These are phyloP conservation scores for Caenorhabditis zanzibari DNA, from an alignment of 2,888 invertebrate genomes.

Conservation along the genomic window DNA sequence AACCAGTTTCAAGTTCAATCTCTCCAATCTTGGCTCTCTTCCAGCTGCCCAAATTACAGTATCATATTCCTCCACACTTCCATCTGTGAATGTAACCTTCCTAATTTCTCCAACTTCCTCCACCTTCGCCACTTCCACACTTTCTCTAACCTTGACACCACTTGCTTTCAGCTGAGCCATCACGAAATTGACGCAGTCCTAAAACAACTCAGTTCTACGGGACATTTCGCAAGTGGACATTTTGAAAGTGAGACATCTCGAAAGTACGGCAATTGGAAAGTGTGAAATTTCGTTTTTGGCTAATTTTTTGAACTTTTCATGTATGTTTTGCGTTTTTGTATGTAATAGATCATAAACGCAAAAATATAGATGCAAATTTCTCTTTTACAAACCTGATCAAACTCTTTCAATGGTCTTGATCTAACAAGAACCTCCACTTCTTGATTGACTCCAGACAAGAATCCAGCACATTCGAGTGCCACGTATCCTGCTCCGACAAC, in stretches of 20 bases:
- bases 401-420: conserved; percentile 86
- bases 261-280: no score
- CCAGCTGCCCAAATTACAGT: conserved; percentile 74
- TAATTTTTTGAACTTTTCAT: no score
- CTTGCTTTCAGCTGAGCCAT: conserved; percentile 85
- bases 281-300: no score
- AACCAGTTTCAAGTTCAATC: conserved; percentile 38
- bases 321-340: no score
- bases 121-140: conserved; percentile 58
- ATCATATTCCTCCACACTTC: conserved; percentile 54
- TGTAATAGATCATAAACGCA: no score
- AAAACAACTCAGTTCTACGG: neutral
- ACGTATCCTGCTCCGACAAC: conserved; percentile 86
- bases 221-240: neutral
- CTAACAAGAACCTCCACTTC: conserved; percentile 85
- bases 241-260: no score
- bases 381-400: conserved; percentile 86
- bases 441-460: conserved; percentile 85
- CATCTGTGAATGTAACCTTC: conserved; percentile 33
- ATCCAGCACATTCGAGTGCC: conserved; percentile 87
- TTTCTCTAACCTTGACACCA: conserved; percentile 85
- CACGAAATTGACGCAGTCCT: conserved; percentile 85
- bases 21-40: conserved; percentile 45
- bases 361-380: no score
- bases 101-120: conserved; percentile 23